Base-by-base conservation (phyloP, 2,113 vertebrate species). In the Chaetodon trifascialis region DNA sequence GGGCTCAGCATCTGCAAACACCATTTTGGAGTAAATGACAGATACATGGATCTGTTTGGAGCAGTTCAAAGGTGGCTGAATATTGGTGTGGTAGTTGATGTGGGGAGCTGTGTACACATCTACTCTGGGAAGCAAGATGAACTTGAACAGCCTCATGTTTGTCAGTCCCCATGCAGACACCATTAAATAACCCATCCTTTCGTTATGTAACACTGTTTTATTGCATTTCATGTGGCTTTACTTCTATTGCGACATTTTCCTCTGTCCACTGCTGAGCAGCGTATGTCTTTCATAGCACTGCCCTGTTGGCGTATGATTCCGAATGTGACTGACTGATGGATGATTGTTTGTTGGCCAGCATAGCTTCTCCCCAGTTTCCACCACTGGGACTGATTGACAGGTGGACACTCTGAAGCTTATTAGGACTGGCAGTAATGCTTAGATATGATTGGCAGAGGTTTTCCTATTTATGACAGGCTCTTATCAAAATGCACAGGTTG, bases 361-460 rank as follows among this genome's bases (percentile, higher is more conserved):
- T n/a, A 67, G 64, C 51, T 47, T 30, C 54, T 76, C 49, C 65
- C 9, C 79, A 40, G 25, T 60, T 10, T 51, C 55, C 23, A 6
- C 19, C 1, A 16, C 44, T 64, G 58, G 9, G 19, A 11, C 40
- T 84, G 83, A 86, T 56, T 88, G 88, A 84, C 86, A 79, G n/a
- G 47, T 58, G 76, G 84, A 62, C 76, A 44, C 46, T 67, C 68
- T 46, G 72, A 63, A 42, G 68, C 69, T 86, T 80, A 86, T 81
- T 80, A 17, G 64, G 30, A 71, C 51, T 59, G 69, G 25, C 16
- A 3, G n/a, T 58, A 17, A 60, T 69, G 42, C 69, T 78, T 40
- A n/a, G 54, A 76, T 44, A 73, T 82, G 88, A 88, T 69, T 86
- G 88, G 74, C 74, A 87, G 44, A 78, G 54, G 85, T 55, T 70